These are phyloP conservation scores for Abramis brama DNA, from an alignment of 2,113 vertebrate genomes.

Conservation along the genomic window DNA sequence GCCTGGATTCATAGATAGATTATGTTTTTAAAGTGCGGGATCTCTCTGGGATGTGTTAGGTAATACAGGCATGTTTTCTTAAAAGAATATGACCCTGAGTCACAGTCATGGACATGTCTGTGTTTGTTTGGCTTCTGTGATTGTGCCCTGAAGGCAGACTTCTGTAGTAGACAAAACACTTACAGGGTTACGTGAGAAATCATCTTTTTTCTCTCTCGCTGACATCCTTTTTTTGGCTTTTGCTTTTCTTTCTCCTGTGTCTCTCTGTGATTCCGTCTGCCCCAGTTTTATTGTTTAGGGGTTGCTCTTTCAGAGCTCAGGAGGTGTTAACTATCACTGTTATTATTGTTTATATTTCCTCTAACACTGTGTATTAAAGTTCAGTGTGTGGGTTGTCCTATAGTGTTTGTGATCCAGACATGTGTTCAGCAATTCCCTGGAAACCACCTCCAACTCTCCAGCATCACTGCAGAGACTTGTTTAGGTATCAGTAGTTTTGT, in stretches of 20 bases:
- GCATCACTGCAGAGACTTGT: not conserved
- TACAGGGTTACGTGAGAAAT: conserved; percentile 46
- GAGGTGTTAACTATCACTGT: not conserved
- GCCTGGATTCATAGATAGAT: not conserved
- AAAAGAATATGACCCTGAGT: conserved; percentile 28
- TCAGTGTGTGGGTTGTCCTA: not conserved
- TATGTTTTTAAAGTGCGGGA: not conserved
- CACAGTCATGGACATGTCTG: conserved; percentile 28
- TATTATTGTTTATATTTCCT: not conserved
- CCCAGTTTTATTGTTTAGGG: not conserved
- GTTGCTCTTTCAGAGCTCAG: not conserved
- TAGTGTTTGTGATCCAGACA: not conserved
- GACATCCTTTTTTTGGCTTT: not conserved
- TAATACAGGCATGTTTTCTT: conserved; percentile 13
- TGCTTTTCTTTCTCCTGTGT: not conserved
- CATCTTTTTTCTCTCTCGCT: not conserved
- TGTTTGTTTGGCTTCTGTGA: conserved; percentile 21
- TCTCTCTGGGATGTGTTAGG: conserved; percentile 2
- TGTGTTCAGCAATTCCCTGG: not conserved
- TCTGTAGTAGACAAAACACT: conserved; percentile 61
- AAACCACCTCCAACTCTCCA: not conserved
- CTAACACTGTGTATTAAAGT: not conserved
- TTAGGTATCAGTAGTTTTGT: not conserved
- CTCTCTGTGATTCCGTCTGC: conserved; percentile 4
- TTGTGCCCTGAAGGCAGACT: conserved; percentile 28